Evolutionary conservation across 2,797 vertebrate species (phyloP).

Genomic region (Gobionotothen gibberifrons): DNA sequence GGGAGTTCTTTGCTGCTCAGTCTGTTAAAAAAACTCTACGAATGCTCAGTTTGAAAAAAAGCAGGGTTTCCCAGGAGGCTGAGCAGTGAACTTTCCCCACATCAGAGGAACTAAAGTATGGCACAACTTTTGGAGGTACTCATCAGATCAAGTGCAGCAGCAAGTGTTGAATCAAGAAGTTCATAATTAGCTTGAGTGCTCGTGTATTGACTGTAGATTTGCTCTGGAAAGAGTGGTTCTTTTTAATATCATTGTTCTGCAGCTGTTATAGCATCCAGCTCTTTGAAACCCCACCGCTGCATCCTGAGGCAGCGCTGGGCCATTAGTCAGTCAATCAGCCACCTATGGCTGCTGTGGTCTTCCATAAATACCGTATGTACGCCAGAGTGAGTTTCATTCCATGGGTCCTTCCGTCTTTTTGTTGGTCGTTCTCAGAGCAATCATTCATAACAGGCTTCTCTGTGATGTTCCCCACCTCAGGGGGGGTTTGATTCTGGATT

Average conservation of each 20-base stretch:
- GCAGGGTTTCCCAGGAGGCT: slow-evolving; percentile 5
- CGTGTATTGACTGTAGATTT: neutral
- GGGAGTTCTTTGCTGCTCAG: neutral
- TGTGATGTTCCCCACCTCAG: slow-evolving; percentile 52
- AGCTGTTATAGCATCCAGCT: slow-evolving; percentile 21
- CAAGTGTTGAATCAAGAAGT: slow-evolving; percentile 24
- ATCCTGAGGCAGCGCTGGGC: slow-evolving; percentile 10
- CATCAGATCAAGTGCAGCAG: slow-evolving; percentile 7
- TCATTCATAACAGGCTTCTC: slow-evolving; percentile 47
- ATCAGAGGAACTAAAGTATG: slow-evolving; percentile 13
- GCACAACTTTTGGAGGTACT: slow-evolving; percentile 20
- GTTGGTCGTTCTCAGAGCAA: slow-evolving; percentile 33
- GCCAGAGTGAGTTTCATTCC: slow-evolving; percentile 4
- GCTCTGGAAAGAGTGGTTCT: slow-evolving; percentile 14
- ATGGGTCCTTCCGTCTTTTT: slow-evolving; percentile 19
- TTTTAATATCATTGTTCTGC: slow-evolving; percentile 25
- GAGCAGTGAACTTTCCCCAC: slow-evolving; percentile 14
- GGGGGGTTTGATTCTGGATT: slow-evolving; percentile 67
- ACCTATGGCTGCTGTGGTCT: slow-evolving; percentile 28
- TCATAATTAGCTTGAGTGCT: slow-evolving; percentile 26
- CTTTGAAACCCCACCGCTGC: slow-evolving; percentile 32
- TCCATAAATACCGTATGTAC: slow-evolving; percentile 32
- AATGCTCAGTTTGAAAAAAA: slow-evolving; percentile 15
- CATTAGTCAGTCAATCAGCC: slow-evolving; percentile 55
- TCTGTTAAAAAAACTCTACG: slow-evolving; percentile 12